Evolutionary conservation across 1,140 invertebrate genomes (phyloP).

Genomic region (Bombus superbus): DNA sequence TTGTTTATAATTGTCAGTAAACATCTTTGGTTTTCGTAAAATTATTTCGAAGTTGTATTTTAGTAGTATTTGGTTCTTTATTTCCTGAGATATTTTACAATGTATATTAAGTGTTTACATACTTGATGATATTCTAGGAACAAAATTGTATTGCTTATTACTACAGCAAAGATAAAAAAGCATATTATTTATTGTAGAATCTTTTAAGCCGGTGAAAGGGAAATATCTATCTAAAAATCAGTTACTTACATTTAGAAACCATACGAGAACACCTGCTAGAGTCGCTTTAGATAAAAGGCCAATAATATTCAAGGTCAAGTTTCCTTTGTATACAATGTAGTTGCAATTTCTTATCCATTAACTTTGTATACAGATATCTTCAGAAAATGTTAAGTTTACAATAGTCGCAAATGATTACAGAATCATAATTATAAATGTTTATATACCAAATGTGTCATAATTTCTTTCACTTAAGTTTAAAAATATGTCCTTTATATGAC

Average conservation of each 20-base stretch:
- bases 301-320: slow-evolving; percentile 17
- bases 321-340: neutral
- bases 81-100: neutral
- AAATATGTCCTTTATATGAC: neutral
- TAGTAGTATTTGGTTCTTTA: neutral
- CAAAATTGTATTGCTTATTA: neutral
- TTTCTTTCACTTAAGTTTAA: neutral
- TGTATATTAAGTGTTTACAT: neutral
- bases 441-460: neutral
- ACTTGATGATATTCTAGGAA: neutral
- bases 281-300: neutral
- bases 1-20: neutral
- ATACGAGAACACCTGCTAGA: neutral
- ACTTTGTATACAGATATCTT: neutral
- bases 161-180: neutral
- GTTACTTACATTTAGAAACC: neutral
- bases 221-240: neutral
- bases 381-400: neutral
- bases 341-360: neutral
- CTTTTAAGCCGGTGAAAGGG: neutral
- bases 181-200: neutral
- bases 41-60: neutral
- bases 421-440: neutral
- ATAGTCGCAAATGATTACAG: neutral
- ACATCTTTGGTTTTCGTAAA: neutral